Evolutionary conservation across 2,888 invertebrate species (phyloP).

Genomic region (Bruchidius siliquastri): DNA sequence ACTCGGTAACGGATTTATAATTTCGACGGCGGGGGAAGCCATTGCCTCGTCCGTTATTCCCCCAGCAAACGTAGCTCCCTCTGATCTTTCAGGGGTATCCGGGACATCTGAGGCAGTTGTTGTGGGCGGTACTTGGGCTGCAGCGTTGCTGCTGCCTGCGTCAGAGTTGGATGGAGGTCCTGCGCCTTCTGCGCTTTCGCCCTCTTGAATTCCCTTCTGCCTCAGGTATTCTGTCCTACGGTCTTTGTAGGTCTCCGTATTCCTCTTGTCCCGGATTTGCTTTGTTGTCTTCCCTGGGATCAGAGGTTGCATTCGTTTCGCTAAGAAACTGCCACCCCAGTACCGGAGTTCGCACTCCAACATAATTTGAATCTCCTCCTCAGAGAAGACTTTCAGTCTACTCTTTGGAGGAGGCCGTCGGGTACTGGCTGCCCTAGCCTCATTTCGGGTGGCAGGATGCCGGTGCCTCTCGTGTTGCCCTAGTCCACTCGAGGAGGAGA

Average conservation of each 20-base stretch:
- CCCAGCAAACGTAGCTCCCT: background rate
- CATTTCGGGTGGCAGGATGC: conserved; percentile 1
- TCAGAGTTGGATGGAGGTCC: background rate
- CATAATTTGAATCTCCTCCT: conserved; percentile 1
- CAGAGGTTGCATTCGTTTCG: conserved; percentile 1
- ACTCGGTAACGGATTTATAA: background rate
- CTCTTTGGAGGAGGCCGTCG: background rate
- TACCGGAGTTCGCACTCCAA: conserved; percentile 3
- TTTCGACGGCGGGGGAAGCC: background rate
- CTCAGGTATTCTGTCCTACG: background rate
- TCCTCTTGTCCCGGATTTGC: conserved; percentile 1
- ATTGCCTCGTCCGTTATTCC: background rate
- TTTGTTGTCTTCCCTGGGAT: background rate
- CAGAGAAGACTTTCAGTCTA: background rate
- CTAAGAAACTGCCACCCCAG: background rate
- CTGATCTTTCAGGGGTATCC: background rate
- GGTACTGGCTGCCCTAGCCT: conserved; percentile 1
- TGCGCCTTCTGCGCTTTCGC: background rate
- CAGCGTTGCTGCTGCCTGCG: background rate
- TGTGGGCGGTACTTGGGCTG: background rate
- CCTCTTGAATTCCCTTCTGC: too few species aligned
- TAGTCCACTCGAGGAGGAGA: too few species aligned
- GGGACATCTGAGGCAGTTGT: background rate
- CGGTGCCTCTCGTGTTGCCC: background rate
- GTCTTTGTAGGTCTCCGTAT: background rate